Conservation (phyloP, 2,113 vertebrate species). For the Dolichotis patagonum region DNA sequence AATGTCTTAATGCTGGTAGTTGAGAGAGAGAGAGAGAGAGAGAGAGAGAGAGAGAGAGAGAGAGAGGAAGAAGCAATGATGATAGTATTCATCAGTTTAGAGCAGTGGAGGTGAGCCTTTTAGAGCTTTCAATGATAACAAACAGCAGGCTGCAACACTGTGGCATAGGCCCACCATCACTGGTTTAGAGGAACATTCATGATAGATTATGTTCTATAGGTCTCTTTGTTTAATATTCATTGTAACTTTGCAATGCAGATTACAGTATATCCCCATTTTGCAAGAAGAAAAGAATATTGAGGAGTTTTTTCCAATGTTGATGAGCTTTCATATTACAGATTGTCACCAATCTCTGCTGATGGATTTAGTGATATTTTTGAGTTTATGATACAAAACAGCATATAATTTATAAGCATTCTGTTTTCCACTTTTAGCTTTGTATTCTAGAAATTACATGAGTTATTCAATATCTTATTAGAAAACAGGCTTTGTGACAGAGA, state of each 20-base stretch:
- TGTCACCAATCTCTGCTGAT: neutral
- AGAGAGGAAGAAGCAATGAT: neutral
- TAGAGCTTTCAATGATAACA: neutral
- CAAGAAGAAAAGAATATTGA: neutral
- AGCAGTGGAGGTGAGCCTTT: neutral
- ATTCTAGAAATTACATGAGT: neutral
- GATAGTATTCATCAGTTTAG: neutral
- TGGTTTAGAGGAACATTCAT: neutral
- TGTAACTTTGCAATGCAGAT: neutral
- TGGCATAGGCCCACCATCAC: neutral
- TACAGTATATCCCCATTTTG: neutral
- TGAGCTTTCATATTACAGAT: neutral
- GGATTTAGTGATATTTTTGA: neutral
- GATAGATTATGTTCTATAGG: neutral
- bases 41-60: neutral
- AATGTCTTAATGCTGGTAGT: neutral
- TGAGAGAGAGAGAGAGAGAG: neutral
- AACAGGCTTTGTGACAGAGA: neutral
- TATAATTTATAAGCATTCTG: neutral
- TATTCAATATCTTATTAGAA: neutral
- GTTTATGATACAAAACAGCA: neutral
- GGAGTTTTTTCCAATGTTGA: conserved; percentile 24
- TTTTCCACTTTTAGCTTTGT: neutral
- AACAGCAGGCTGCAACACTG: neutral
- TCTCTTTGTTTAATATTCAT: neutral